phyloP scores from a whole-genome alignment of 2,797 vertebrate genomes.

The Adelosebastes latens region DNA sequence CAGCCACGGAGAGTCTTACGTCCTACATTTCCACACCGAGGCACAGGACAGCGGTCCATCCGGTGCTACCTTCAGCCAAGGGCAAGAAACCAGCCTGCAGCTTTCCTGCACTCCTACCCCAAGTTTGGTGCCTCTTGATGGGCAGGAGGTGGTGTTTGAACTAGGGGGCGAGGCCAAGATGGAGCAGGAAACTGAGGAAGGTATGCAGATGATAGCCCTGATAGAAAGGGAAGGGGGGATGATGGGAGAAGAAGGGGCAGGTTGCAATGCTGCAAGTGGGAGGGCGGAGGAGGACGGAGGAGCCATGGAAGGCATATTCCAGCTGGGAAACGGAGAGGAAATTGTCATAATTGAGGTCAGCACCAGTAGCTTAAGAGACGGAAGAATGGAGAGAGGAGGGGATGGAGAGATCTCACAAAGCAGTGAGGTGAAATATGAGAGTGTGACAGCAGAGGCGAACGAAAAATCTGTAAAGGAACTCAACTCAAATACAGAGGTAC shows the following conservation, averaged over 20 bases:
- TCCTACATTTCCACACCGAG: constrained; percentile 84
- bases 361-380: constrained; percentile 82
- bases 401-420: constrained; percentile 67
- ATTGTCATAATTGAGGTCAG: constrained; percentile 88
- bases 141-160: constrained; percentile 84
- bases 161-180: constrained; percentile 79
- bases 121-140: constrained; percentile 78
- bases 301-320: constrained; percentile 82
- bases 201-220: constrained; percentile 86
- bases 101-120: constrained; percentile 78
- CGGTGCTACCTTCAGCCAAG: constrained; percentile 61
- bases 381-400: constrained; percentile 62
- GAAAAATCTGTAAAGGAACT: constrained; percentile 54
- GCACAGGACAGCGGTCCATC: constrained; percentile 59
- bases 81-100: constrained; percentile 67
- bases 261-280: constrained; percentile 50
- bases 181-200: constrained; percentile 69
- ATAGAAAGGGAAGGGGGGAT: constrained; percentile 77
- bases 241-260: constrained; percentile 60
- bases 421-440: constrained; percentile 64
- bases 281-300: constrained; percentile 52
- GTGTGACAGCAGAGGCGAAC: constrained; percentile 45
- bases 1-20: constrained; percentile 78
- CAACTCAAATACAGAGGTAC: constrained; percentile 26
- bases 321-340: constrained; percentile 82